Conservation (phyloP, 2,888 invertebrate genomes). For the Drosophila paucipuncta region DNA sequence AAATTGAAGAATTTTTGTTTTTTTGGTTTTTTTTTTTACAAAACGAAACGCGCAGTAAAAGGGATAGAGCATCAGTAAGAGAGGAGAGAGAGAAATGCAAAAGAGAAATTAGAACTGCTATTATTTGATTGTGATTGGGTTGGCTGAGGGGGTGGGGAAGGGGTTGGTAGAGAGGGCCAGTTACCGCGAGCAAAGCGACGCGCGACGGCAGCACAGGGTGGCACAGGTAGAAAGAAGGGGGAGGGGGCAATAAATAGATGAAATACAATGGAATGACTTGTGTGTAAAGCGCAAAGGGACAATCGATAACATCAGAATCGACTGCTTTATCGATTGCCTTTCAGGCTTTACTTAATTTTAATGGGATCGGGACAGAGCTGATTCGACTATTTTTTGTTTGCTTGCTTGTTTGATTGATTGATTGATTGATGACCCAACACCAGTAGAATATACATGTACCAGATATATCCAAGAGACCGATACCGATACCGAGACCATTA, state of each 20-base stretch:
- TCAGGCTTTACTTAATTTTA: neutral
- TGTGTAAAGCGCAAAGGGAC: slow-evolving; percentile 25
- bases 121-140: slow-evolving; percentile 5
- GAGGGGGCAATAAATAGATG: neutral
- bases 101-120: slow-evolving; percentile 51
- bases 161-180: slow-evolving; percentile 16
- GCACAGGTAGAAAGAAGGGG: neutral
- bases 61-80: slow-evolving; percentile 11
- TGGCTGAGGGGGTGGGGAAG: neutral
- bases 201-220: slow-evolving; percentile 34
- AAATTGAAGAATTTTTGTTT: slow-evolving; percentile 48
- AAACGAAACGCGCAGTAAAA: slow-evolving; percentile 18
- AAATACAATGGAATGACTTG: slow-evolving; percentile 5
- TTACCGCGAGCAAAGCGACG: slow-evolving; percentile 54
- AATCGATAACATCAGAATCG: slow-evolving; percentile 17
- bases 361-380: neutral
- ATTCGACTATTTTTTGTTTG: slow-evolving; percentile 6
- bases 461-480: slow-evolving; percentile 14
- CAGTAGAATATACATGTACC: slow-evolving; percentile 24
- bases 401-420: slow-evolving; percentile 18
- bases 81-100: slow-evolving; percentile 54
- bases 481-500: slow-evolving; percentile 26
- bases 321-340: slow-evolving; percentile 18
- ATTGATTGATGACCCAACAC: slow-evolving; percentile 51
- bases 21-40: slow-evolving; percentile 18